A percentile compares a stretch with the other conserved stretches of the same genome.
phyloP scores from a whole-genome alignment of 2,113 vertebrate species.

The Zosterops borbonicus region DNA sequence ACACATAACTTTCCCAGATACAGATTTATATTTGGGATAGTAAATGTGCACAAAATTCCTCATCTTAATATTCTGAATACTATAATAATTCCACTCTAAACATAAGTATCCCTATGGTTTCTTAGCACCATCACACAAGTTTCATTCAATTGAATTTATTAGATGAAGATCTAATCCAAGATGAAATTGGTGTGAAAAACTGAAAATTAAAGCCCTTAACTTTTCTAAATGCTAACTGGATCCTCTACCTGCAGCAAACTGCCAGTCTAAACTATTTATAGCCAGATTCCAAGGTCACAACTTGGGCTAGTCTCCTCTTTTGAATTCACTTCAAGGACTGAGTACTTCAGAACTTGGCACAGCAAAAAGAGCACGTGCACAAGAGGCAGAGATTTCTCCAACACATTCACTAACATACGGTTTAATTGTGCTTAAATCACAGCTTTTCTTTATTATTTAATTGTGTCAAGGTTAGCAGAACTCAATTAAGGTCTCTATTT shows the following conservation, averaged over 20 bases:
- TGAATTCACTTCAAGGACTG: not conserved
- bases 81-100: not conserved
- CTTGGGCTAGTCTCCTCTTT: not conserved
- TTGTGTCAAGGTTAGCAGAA: not conserved
- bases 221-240: not conserved
- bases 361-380: not conserved
- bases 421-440: not conserved
- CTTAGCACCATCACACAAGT: not conserved
- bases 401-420: not conserved
- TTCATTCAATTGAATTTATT: not conserved
- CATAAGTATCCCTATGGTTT: not conserved
- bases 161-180: not conserved
- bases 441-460: not conserved
- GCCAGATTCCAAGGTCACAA: not conserved
- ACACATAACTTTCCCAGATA: not conserved
- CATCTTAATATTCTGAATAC: not conserved
- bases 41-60: not conserved
- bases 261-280: not conserved
- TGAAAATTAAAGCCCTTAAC: not conserved
- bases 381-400: not conserved
- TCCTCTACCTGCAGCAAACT: not conserved
- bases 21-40: not conserved
- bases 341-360: constrained; percentile 23
- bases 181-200: not conserved
- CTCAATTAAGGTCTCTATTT: not conserved